Conservation (phyloP, 2,888 invertebrate genomes). For the Empis livida region DNA sequence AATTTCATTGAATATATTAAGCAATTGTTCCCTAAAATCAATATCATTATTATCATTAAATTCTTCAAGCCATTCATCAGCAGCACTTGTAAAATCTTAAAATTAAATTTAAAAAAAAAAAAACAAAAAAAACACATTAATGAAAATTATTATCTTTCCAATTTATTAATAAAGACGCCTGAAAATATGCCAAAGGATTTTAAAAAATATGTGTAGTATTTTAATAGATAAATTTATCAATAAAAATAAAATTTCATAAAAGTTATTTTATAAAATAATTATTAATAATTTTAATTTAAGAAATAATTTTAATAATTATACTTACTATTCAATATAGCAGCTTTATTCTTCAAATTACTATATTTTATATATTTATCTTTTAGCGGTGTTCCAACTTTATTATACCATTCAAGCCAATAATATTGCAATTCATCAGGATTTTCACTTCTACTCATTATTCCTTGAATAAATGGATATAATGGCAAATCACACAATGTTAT, state of each 20-base stretch:
- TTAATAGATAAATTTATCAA: too few species aligned
- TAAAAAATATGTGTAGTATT: too few species aligned
- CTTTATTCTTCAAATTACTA: constrained; percentile 53
- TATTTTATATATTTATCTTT: constrained; percentile 51
- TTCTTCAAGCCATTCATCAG: constrained; percentile 55
- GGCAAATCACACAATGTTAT: constrained; percentile 50
- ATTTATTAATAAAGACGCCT: too few species aligned
- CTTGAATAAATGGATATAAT: constrained; percentile 63
- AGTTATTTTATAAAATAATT: too few species aligned
- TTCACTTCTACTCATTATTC: constrained; percentile 51
- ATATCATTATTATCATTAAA: constrained; percentile 47
- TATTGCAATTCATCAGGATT: constrained; percentile 66
- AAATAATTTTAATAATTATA: too few species aligned
- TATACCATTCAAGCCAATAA: constrained; percentile 70
- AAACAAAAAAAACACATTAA: too few species aligned
- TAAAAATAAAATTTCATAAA: too few species aligned
- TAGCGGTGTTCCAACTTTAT: constrained; percentile 54
- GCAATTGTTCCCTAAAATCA: too few species aligned
- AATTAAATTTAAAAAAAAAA: too few species aligned
- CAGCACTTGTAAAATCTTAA: constrained; percentile 53
- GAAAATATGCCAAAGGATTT: too few species aligned
- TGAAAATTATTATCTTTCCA: not conserved
- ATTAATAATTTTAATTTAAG: too few species aligned
- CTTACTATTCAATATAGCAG: constrained; percentile 55
- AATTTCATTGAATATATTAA: too few species aligned